Conservation (phyloP, 2,888 invertebrate genomes). For the Onchidella celtica region DNA sequence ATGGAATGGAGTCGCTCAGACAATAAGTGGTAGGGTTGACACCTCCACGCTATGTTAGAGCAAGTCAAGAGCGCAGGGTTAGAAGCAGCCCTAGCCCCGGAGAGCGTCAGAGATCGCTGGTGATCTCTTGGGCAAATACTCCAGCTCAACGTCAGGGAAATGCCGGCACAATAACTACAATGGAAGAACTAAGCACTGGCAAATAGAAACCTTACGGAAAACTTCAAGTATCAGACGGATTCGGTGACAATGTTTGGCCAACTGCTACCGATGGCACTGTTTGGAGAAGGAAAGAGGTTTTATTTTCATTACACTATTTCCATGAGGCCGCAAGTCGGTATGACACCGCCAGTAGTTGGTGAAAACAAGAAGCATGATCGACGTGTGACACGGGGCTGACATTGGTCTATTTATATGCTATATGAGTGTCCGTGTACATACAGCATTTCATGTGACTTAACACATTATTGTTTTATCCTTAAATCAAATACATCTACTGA, state of each 20-base stretch:
- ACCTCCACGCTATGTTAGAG: not conserved
- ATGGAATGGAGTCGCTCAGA: not conserved
- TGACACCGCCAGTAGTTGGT: not conserved
- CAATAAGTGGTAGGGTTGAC: conserved; percentile 11
- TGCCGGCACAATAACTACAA: not conserved
- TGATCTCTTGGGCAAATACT: conserved; percentile 27
- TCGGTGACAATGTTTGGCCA: not conserved
- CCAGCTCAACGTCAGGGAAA: too few species aligned
- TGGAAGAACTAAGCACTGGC: conserved; percentile 18
- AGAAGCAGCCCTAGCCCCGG: not conserved
- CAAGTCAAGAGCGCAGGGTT: not conserved
- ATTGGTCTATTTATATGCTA: not conserved
- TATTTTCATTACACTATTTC: not conserved
- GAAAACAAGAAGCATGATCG: not conserved
- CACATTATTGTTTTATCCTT: not conserved
- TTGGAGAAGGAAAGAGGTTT: not conserved
- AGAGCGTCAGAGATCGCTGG: not conserved
- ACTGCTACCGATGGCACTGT: conserved; percentile 3
- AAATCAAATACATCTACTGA: not conserved
- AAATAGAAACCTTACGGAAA: conserved; percentile 18
- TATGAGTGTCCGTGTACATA: not conserved
- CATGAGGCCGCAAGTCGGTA: not conserved
- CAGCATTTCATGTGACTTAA: not conserved
- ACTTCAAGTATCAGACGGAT: not conserved
- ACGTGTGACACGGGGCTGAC: not conserved